Evolutionary conservation across 2,113 vertebrate species (phyloP), one percentile per base, ranked within the genome.

Genomic region (Gavia stellata): DNA sequence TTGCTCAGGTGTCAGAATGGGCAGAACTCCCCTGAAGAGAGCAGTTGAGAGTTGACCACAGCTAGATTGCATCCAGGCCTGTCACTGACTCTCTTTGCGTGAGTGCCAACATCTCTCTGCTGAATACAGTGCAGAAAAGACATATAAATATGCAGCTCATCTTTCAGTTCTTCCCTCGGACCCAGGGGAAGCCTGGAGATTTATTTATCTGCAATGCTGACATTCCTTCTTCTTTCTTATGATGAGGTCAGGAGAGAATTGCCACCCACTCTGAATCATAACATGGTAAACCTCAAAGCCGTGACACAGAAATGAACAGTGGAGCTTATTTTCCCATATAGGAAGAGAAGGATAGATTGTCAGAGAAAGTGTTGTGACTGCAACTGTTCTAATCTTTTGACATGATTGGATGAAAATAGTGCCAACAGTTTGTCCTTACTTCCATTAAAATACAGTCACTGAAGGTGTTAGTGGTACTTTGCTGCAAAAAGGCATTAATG

Each of bases 191-290:
- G 59, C 31, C 31, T 66, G 50, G 34, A 73, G 31, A 82, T 93
- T 59, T 75, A 68, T 89, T 90, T 91, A 80, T 65, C 78, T 88
- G 45, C 55, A 62, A 33, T 14, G 36, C 9, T 80, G 29, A 73
- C 49, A 73, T 62, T 90, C 28, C 33, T 88, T 92, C 90, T 93
- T 80, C 36, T 53, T 88, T 80, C 53, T 82, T 93, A 66, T 19
- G 15, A 52, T 56, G n/a, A 91, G 42, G 49, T 49, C 70, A 73
- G 66, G 31, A 85, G 26, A 86, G 31, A 80, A 67, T 53, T 70
- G 67, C 47, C 42, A 82, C 67, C 82, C 71, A 55, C 21, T 70
- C 66, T 83, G 88, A 94, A 77, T 45, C 6, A 3, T 40, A 86
- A 55, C 20, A 23, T 2, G 1, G 31, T 34, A 66, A 94, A 73